Conservation (phyloP, 2,888 invertebrate genomes). For the Luperina testacea region DNA sequence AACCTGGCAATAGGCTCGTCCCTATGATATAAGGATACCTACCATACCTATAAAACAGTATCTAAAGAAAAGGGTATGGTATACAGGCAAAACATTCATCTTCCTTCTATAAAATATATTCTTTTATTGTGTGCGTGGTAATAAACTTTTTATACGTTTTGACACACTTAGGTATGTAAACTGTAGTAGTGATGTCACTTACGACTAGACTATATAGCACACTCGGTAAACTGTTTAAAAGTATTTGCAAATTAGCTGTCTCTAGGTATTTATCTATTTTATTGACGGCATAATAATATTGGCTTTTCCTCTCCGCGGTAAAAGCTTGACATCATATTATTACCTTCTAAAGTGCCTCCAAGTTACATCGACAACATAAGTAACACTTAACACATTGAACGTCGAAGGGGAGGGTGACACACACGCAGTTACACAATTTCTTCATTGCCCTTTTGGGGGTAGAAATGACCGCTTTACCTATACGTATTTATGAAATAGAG, state of each 20-base stretch:
- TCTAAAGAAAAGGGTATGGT: not conserved
- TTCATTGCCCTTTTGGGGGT: slow-evolving; percentile 48
- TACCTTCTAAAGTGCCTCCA: slow-evolving; percentile 34
- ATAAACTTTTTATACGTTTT: no score
- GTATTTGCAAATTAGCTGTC: not conserved
- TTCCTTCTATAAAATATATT: not conserved
- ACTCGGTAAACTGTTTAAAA: not conserved
- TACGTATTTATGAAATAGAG: slow-evolving; percentile 32
- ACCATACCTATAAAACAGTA: not conserved
- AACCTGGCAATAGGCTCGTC: not conserved
- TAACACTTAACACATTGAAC: slow-evolving; percentile 43
- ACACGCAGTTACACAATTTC: slow-evolving; percentile 56
- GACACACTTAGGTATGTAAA: not conserved
- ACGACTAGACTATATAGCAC: not conserved
- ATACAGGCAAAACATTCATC: not conserved
- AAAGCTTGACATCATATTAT: slow-evolving; percentile 9
- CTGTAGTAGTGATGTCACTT: not conserved
- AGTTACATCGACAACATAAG: slow-evolving; percentile 27
- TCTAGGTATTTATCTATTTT: not conserved
- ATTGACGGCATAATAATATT: not conserved
- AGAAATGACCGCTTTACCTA: slow-evolving; percentile 51
- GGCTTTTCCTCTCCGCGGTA: not conserved
- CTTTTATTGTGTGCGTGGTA: no score
- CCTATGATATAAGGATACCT: no score
- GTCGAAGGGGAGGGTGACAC: slow-evolving; percentile 25